Evolutionary conservation across 1,140 invertebrate genomes (phyloP).

Genomic region (Littorina saxatilis): DNA sequence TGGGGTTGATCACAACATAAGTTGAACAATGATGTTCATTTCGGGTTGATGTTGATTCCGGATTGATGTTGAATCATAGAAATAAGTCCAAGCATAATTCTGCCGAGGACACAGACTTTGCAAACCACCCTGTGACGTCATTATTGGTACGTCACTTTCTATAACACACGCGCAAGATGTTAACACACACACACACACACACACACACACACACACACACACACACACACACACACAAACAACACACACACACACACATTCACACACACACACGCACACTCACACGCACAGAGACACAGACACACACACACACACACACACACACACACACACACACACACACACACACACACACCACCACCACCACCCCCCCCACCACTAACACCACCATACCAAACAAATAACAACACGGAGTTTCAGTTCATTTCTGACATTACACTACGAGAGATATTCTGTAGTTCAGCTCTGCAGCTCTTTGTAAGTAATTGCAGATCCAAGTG

Average conservation of each 20-base stretch:
- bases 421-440: neutral
- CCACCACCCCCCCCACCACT: neutral
- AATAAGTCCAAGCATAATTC: neutral
- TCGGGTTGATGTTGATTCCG: neutral
- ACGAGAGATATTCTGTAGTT: neutral
- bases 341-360: neutral
- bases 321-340: slow-evolving; percentile 11
- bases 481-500: neutral
- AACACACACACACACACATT: neutral
- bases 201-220: neutral
- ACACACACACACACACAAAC: too few species aligned
- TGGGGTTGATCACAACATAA: neutral
- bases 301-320: slow-evolving; percentile 20
- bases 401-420: neutral
- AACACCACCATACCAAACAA: neutral
- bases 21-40: neutral
- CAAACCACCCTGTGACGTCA: neutral
- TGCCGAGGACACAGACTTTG: neutral
- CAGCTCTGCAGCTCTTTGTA: neutral
- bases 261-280: neutral
- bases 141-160: too few species aligned
- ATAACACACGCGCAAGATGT: neutral
- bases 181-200: too few species aligned
- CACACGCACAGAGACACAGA: slow-evolving; percentile 5
- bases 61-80: neutral